Base-by-base conservation (phyloP, 2,113 vertebrate species). In the Bettongia penicillata region DNA sequence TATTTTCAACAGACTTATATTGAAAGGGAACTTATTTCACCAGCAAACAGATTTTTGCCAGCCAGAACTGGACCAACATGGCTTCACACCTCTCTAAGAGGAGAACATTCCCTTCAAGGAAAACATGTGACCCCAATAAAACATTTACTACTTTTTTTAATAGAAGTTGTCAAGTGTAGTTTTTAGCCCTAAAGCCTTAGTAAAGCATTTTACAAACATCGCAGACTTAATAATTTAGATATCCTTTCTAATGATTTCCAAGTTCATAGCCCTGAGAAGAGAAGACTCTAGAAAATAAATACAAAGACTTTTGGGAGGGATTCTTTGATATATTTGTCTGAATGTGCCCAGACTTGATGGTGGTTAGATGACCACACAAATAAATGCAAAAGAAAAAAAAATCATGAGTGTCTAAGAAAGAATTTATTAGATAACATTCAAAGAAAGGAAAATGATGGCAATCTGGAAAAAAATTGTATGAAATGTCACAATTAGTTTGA, bases 1-100 rank as follows among this genome's bases (percentile, higher is more conserved):
- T 89, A 8, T 31, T 95, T 51, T 91, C n/a, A 90, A 50, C 43
- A 90, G 0, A 9, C 90, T 93, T 92, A 2, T 90, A 50, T 96
- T 94, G 55, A 55, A 53, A 93, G 14, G n/a, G 92, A 95, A 95
- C 16, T 51, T 93, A 91, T 89, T 90, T 90, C 0, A 31, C 8
- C 89, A 47, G 0, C 91, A 90, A 96, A 22, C 25, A 47, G 48
- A 77, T 84, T 12, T 48, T 84, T 90, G 92, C 19, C 16, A 43
- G 16, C 0, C 16, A 84, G 68, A 84, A 84, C 68, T 43, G 68
- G 68, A 23, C 31, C 22, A 84, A 84, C n/a, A 43, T 84, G n/a
- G 16, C 2, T 43, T 84, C 68, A 84, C 7, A 84, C 7, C 25
- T 95, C 77, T 92, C 43, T 47, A 68, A 3, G 25, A 94, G 43